A percentile compares a stretch with the other conserved stretches of the same genome.
Conservation (phyloP, 2,113 vertebrate genomes). For the Myocastor coypus region DNA sequence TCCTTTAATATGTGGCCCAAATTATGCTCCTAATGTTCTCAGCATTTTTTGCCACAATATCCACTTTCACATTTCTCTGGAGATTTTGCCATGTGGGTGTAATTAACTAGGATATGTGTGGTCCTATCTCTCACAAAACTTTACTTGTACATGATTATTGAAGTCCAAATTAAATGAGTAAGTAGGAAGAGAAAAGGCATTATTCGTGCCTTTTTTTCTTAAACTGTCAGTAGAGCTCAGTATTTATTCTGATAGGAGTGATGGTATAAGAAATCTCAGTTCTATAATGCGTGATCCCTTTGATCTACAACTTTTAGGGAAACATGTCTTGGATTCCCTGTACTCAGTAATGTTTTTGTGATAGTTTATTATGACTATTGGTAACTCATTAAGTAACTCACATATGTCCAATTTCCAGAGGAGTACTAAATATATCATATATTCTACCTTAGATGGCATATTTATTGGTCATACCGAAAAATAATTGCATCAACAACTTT, state of each 20-base stretch:
- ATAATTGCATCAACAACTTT: not conserved
- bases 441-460: not conserved
- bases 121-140: not conserved
- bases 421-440: not conserved
- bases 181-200: not conserved
- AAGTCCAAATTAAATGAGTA: not conserved
- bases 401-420: not conserved
- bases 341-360: not conserved
- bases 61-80: not conserved
- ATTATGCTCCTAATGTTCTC: constrained; percentile 14
- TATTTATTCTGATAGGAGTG: constrained; percentile 2
- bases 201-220: not conserved
- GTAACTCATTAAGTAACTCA: constrained; percentile 33
- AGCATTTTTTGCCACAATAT: not conserved
- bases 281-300: not conserved
- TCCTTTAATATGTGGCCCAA: not conserved
- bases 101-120: not conserved
- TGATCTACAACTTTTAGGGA: not conserved
- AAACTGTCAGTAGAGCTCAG: not conserved
- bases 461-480: not conserved
- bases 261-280: not conserved
- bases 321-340: not conserved
- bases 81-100: not conserved
- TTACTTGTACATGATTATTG: not conserved
- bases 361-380: constrained; percentile 22